Evolutionary conservation across 2,888 invertebrate species (phyloP).

Genomic region (Crossocerus cetratus): DNA sequence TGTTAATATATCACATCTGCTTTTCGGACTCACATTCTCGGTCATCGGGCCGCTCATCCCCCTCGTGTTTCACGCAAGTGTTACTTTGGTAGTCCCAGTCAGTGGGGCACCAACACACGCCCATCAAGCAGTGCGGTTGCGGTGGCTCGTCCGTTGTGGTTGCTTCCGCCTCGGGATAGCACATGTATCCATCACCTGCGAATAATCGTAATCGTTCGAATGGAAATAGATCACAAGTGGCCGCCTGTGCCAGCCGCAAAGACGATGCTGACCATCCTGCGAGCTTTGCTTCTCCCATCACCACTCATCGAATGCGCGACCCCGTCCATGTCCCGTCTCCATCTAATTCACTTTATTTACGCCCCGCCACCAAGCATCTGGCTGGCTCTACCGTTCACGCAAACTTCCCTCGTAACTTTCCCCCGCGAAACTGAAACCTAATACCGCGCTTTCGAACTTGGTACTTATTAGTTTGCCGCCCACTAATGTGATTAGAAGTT

Average conservation of each 20-base stretch:
- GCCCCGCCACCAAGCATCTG: not conserved
- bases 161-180: slow-evolving; percentile 69
- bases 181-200: slow-evolving; percentile 77
- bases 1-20: no score
- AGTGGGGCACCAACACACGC: slow-evolving; percentile 81
- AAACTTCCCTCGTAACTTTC: slow-evolving; percentile 17
- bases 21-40: slow-evolving; percentile 51
- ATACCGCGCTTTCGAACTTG: slow-evolving; percentile 17
- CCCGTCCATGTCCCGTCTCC: not conserved
- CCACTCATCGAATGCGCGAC: no score
- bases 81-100: slow-evolving; percentile 76
- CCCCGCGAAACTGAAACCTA: not conserved
- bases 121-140: slow-evolving; percentile 75
- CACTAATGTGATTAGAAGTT: slow-evolving; percentile 15
- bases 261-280: not conserved
- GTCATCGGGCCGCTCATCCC: slow-evolving; percentile 39
- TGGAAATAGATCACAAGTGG: slow-evolving; percentile 15
- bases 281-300: not conserved
- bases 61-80: slow-evolving; percentile 62
- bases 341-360: slow-evolving; percentile 11
- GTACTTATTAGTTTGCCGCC: slow-evolving; percentile 24
- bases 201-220: slow-evolving; percentile 29
- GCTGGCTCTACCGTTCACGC: not conserved
- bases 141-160: slow-evolving; percentile 61
- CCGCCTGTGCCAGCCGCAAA: no score